Percentiles rank a stretch among this genome's conserved stretches.
Conservation (phyloP, 2,113 vertebrate species). For the Bos taurus region ARS-UCD2.0 NC_037337.1:47383501-47384000, state of each 20-base stretch:
- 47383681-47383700: background rate
- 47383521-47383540: background rate
- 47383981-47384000: background rate
- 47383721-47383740: background rate
- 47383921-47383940: background rate
- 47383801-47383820: background rate
- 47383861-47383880: background rate
- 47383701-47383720: background rate
- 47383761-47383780: background rate
- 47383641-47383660: background rate
- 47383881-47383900: background rate
- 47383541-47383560: background rate
- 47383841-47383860: background rate
- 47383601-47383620: background rate
- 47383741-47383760: background rate
- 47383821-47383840: background rate
- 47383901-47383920: background rate
- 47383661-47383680: background rate
- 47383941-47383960: background rate
- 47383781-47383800: background rate
- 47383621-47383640: background rate
- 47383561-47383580: background rate
- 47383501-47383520: background rate
- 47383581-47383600: accelerated
- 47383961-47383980: background rate